phyloP scores from a whole-genome alignment of 2,113 vertebrate genomes.

The Ammodramus savannarum region DNA sequence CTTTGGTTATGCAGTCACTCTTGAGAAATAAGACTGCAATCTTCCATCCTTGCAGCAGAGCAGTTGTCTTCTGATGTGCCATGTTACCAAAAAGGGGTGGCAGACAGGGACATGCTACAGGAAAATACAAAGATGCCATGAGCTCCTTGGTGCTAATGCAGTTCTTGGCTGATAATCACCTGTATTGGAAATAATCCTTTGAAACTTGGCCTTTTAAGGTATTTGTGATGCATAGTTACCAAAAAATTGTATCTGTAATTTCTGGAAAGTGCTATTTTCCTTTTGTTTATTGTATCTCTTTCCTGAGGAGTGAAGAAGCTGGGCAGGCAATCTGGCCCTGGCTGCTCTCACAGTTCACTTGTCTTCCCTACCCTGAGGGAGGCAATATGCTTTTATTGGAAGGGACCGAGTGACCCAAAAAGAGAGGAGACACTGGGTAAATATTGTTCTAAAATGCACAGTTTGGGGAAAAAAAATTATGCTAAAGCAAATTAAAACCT shows the following conservation, averaged over 20 bases:
- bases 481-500: background rate
- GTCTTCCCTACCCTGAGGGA: conserved; percentile 39
- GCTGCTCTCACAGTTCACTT: background rate
- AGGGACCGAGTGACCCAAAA: conserved; percentile 52
- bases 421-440: background rate
- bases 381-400: conserved; percentile 32
- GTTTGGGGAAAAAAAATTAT: background rate
- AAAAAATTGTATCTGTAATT: background rate
- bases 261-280: background rate
- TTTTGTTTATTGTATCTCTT: background rate
- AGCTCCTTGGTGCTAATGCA: background rate
- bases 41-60: background rate
- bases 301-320: conserved; percentile 9
- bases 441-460: conserved; percentile 4
- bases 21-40: background rate
- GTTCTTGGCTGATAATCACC: background rate
- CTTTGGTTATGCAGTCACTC: background rate
- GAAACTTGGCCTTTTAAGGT: background rate
- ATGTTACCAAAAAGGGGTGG: background rate
- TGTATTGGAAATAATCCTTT: background rate
- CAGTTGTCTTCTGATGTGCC: background rate
- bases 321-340: conserved; percentile 4
- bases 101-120: background rate
- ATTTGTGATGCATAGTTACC: background rate
- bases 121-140: background rate